Evolutionary conservation across 2,113 vertebrate species (phyloP), one percentile per base, ranked within the genome.

Genomic region (Semicossyphus pulcher): DNA sequence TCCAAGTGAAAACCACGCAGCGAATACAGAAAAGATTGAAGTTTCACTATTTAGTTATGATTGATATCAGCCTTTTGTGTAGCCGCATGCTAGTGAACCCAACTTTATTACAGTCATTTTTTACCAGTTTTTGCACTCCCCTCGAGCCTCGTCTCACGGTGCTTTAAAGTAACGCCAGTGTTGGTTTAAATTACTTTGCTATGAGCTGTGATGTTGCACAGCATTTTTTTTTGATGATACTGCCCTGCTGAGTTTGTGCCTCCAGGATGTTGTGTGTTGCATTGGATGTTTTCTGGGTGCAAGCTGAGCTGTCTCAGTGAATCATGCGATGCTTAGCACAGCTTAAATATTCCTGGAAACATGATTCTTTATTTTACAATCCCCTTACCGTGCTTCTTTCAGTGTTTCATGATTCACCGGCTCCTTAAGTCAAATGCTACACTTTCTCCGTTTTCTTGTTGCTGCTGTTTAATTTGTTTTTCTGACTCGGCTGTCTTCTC

Each of bases 241-340:
- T 29, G 11, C 23, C 71, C 29, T 42, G 73, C 68, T 72, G 39
- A 15, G 23, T 34, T 28, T 60, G 32, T 36, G 62, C 42, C 14
- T 29, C 53, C 18, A 52, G 58, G 25, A 65, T 37, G n/a, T 15
- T 31, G 39, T 42, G 26, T 59, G 79, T 47, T 57, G 36, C 77
- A 67, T 64, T 54, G 23, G 3, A 7, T 47, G 3, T 62, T 66
- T 16, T 31, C 41, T 23, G 23, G 28, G 12, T 21, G 26, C n/a
- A 53, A 59, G 67, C 61, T 72, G 68, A 85, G 77, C 53, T 62
- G 62, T 83, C 32, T 21, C 71, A 65, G 77, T 90, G 87, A 90
- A 44, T 91, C 81, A 89, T 31, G 41, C 4, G 51, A 29, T 58
- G 10, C 56, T 68, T 18, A 47, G 25, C 41, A 56, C 57, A 67